Evolutionary conservation across 2,113 vertebrate genomes (phyloP), one percentile per base, ranked within the genome.

Genomic region (Cottus gobio): DNA sequence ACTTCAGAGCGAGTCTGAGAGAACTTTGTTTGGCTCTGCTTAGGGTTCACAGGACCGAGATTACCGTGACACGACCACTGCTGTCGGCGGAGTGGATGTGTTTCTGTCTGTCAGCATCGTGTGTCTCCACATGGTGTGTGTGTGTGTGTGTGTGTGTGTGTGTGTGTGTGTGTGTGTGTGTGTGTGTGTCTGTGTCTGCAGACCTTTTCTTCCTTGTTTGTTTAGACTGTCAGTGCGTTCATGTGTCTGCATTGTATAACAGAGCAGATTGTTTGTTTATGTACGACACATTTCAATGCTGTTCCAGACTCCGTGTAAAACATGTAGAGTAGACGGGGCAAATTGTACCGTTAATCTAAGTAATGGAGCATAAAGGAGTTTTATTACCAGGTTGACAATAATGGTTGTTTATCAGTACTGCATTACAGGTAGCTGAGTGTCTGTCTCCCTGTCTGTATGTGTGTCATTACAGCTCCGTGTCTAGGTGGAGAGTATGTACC

Each of bases 1-100:
- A 91, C 79, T 88, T 64, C 79, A 86, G 83, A 82, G 72, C 66
- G 28, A 82, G 67, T 80, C 81, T 87, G 80, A 77, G 73, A 44
- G 80, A 82, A 84, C 64, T 92, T 93, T 93, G 89, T 92, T 91
- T 92, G 76, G 79, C 75, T 3, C 85, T 93, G 89, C 93, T 92
- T 91, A 75, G 86, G 79, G 77, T 71, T 88, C 86, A 79, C 67
- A 62, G 85, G 87, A 90, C 77, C 77, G 67, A 70, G 80, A 87
- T 87, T 83, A 64, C 85, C 72, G 31, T 91, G 82, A 90, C 90
- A 89, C 80, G 86, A 83, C 85, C 88, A 83, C 72, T 79, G 63
- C 26, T 88, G 88, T 88, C 77, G 79, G 82, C 64, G 77, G 77
- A 85, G 80, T 34, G 56, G 46, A 60, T 54, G 72, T 85, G 74